Percentiles rank a stretch among this genome's conserved stretches.
Conservation (phyloP, 2,888 invertebrate genomes). For the Melanophora roralis region DNA sequence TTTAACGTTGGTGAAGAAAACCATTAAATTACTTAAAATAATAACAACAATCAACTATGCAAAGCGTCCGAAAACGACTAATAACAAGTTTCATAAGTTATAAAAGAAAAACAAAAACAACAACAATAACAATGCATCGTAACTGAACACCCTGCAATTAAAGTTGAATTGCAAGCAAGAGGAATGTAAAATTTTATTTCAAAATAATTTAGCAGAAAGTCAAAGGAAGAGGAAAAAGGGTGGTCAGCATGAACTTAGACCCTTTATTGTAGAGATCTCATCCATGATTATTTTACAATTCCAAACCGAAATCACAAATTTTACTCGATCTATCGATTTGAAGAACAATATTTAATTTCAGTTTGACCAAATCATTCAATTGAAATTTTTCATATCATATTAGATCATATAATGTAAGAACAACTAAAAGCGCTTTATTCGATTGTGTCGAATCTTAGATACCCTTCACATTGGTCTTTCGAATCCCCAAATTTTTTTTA, state of each 20-base stretch:
- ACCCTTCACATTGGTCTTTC: too few species aligned
- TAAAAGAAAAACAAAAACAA: background rate
- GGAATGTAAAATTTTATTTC: background rate
- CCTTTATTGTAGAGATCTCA: too few species aligned
- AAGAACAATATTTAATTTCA: too few species aligned
- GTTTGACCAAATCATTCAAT: background rate
- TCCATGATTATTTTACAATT: too few species aligned
- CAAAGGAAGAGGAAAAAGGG: background rate
- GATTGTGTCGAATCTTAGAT: too few species aligned
- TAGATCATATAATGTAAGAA: too few species aligned
- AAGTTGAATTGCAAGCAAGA: background rate
- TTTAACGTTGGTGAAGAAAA: conserved; percentile 14
- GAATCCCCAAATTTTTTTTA: too few species aligned
- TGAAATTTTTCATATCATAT: too few species aligned
- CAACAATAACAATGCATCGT: background rate
- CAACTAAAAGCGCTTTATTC: too few species aligned
- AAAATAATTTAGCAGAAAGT: background rate
- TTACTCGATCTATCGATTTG: too few species aligned
- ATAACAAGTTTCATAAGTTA: conserved; percentile 15
- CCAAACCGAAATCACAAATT: too few species aligned
- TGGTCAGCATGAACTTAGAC: background rate
- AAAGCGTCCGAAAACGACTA: background rate
- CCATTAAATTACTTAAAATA: background rate
- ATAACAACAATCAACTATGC: conserved; percentile 1
- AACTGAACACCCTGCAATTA: background rate